Evolutionary conservation across 2,113 vertebrate species (phyloP), one percentile per base, ranked within the genome.

Genomic region (Apistogramma diplotaenia): DNA sequence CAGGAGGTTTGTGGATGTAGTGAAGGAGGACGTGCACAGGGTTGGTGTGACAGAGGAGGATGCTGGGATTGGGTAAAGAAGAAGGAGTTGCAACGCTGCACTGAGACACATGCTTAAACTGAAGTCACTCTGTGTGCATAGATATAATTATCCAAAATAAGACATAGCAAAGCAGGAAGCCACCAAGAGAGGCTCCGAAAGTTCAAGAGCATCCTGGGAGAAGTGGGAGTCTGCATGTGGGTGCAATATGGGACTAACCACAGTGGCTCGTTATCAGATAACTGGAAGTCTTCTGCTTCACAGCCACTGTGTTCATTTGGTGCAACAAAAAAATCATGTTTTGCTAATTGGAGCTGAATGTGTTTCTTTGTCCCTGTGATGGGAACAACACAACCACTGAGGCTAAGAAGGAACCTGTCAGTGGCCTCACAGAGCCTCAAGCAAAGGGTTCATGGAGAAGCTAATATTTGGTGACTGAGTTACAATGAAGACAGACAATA

Each of bases 401-500:
- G 71, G 25, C 43, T 31, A 40, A 65, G 37, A 11, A 23, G 37
- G 51, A 61, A 35, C n/a, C 59, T 29, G 70, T 59, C 56, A 10
- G 40, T 13, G 62, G 62, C 62, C 62, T 70, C 40, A n/a, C 62
- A 29, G 23, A 74, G 82, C 83, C 65, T 9, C 1, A 72, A 82
- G 76, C 79, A 3, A 33, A 59, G 78, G 61, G 58, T 73, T 78
- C 79, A 56, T 25, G 62, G 19, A 65, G 51, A 79, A 77, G 75
- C 79, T 78, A 84, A 82, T 82, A 88, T 85, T 65, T 3, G 27
- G 13, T 58, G 74, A 83, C 81, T 77, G 85, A 62, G 56, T 83
- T 82, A 82, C 82, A 59, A 53, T 54, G 61, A 74, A 78, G 72
- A 81, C 76, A 78, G 79, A 83, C 84, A 65, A 87, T 75, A 76